Evolutionary conservation across 2,113 vertebrate species (phyloP).

Genomic region (Symphodus melops): DNA sequence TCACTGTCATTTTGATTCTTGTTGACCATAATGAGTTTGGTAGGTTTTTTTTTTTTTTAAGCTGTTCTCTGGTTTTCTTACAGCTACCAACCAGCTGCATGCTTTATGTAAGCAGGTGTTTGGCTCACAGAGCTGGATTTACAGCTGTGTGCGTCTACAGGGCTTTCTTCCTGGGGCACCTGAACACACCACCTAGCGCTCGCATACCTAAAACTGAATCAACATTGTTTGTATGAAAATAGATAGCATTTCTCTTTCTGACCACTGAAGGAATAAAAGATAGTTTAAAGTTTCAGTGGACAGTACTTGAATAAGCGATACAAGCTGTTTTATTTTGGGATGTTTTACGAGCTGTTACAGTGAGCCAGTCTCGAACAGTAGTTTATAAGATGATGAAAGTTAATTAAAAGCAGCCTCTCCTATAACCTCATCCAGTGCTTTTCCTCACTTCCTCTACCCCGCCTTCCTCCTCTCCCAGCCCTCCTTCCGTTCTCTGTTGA

Average conservation of each 20-base stretch:
- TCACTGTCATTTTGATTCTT: too few species aligned
- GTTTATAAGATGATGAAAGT: conserved; percentile 15
- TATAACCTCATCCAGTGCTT: conserved; percentile 8
- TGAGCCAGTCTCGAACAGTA: neutral
- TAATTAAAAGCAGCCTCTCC: conserved; percentile 38
- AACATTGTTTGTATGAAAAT: too few species aligned
- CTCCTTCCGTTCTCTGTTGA: conserved; percentile 56
- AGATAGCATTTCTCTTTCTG: too few species aligned
- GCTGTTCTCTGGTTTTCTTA: too few species aligned
- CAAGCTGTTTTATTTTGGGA: conserved; percentile 8
- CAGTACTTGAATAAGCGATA: neutral
- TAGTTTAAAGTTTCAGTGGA: neutral
- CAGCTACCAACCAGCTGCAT: neutral
- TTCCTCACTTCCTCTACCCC: conserved; percentile 18
- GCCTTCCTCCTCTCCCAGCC: conserved; percentile 30
- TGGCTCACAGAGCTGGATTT: conserved; percentile 15
- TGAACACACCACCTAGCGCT: conserved; percentile 22
- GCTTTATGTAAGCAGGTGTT: conserved; percentile 37
- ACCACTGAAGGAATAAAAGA: neutral
- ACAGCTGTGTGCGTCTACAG: conserved; percentile 18
- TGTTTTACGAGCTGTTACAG: neutral
- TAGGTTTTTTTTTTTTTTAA: neutral
- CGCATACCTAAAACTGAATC: too few species aligned
- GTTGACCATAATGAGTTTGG: neutral
- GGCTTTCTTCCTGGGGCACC: conserved; percentile 11